Percentiles rank a stretch among this genome's conserved stretches.
phyloP scores from a whole-genome alignment of 1,140 invertebrate species.

The Elysia chlorotica region DNA sequence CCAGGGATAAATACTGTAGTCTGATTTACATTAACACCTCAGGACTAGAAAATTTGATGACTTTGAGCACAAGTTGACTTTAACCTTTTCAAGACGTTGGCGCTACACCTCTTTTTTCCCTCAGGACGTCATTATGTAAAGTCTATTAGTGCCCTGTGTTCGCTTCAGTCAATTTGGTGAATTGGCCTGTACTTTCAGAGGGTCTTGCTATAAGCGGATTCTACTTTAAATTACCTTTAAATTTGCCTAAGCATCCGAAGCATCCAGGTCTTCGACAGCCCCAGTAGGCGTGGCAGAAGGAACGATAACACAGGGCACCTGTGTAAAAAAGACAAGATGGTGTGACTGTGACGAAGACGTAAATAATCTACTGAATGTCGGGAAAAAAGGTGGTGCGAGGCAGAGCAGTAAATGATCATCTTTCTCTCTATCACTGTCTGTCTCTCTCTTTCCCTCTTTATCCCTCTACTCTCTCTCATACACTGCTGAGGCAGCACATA shows the following conservation, averaged over 20 bases:
- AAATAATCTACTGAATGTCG: no score
- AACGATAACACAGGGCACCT: constrained; percentile 50
- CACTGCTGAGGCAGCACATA: no score
- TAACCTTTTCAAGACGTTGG: not conserved
- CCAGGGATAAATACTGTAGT: not conserved
- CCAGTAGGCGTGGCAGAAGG: constrained; percentile 60
- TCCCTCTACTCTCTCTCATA: no score
- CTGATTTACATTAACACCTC: not conserved
- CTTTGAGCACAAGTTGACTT: not conserved
- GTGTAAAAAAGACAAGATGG: constrained; percentile 15
- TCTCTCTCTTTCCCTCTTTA: no score
- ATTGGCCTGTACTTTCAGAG: no score
- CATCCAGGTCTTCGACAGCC: constrained; percentile 55
- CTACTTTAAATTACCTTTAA: constrained; percentile 46
- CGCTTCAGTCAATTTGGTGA: no score
- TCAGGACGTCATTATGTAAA: not conserved
- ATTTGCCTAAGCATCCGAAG: constrained; percentile 50
- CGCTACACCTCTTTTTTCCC: not conserved
- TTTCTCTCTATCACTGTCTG: no score
- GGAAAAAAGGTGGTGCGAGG: no score
- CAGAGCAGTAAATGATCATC: no score
- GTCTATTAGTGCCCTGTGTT: not conserved
- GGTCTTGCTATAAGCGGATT: not conserved
- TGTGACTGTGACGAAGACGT: no score
- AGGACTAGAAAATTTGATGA: not conserved